Conservation (phyloP, 2,888 invertebrate species). For the Drosophila fungiperda region DNA sequence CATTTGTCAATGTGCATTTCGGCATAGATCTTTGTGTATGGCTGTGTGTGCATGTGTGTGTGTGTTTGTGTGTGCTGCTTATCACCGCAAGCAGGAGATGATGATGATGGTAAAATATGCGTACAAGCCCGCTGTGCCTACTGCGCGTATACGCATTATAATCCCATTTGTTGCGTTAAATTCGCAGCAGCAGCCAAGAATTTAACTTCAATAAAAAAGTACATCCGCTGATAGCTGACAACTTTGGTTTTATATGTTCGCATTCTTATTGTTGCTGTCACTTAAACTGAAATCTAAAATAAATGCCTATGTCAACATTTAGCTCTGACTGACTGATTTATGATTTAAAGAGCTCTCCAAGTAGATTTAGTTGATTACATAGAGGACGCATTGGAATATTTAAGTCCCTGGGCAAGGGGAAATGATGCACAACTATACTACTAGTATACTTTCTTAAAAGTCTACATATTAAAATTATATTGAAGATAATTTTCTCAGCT, state of each 20-base stretch:
- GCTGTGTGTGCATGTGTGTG: background rate
- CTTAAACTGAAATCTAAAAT: conserved; percentile 8
- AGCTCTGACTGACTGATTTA: conserved; percentile 1
- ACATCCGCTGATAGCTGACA: conserved; percentile 14
- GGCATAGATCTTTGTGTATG: conserved; percentile 11
- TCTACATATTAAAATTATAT: background rate
- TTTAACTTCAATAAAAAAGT: conserved; percentile 37
- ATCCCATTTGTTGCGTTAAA: conserved; percentile 46
- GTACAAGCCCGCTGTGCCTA: conserved; percentile 51
- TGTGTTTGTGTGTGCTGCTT: conserved; percentile 11
- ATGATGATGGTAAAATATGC: conserved; percentile 30
- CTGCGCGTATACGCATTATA: conserved; percentile 54
- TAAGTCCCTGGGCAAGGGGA: background rate
- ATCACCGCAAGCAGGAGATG: background rate
- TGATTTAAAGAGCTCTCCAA: background rate
- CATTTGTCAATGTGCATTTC: conserved; percentile 65
- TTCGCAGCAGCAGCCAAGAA: conserved; percentile 20
- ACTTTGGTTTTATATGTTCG: background rate
- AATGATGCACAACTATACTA: background rate
- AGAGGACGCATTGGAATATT: background rate
- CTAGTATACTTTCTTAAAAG: background rate
- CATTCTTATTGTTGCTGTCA: conserved; percentile 4
- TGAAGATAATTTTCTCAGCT: background rate
- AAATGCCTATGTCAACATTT: conserved; percentile 3
- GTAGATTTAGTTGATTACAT: background rate